These are phyloP conservation scores for Ornithorhynchus anatinus DNA, from an alignment of 2,113 vertebrate species.

Conservation along the genomic window DNA sequence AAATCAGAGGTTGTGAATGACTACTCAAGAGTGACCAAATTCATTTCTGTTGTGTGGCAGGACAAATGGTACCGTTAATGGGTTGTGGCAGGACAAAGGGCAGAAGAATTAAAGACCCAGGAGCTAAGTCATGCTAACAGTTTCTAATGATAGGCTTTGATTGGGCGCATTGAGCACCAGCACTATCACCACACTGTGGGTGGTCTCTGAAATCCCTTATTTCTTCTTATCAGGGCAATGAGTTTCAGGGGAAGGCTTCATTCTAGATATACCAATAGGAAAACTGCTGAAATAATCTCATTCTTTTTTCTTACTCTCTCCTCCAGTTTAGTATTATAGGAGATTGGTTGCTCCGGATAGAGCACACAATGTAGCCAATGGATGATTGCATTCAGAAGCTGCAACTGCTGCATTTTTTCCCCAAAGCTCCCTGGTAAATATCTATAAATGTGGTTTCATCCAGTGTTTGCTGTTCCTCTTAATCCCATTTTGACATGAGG, in stretches of 20 bases:
- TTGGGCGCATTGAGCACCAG: not conserved
- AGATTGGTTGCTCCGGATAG: not conserved
- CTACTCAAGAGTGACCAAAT: conserved; percentile 55
- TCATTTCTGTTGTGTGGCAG: conserved; percentile 41
- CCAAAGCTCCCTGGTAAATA: not conserved
- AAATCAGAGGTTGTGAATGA: conserved; percentile 65
- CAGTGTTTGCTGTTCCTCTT: not conserved
- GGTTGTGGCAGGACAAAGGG: conserved; percentile 53
- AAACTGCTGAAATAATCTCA: not conserved
- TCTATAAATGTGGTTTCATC: not conserved
- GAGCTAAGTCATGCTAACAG: not conserved
- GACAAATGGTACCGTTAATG: conserved; percentile 59
- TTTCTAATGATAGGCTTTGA: conserved; percentile 12
- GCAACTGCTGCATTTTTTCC: not conserved
- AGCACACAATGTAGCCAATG: not conserved
- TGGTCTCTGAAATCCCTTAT: not conserved
- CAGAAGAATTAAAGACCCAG: conserved; percentile 26
- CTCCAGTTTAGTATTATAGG: not conserved
- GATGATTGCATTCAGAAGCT: not conserved
- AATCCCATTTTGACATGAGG: conserved; percentile 7
- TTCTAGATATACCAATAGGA: not conserved
- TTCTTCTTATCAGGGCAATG: not conserved
- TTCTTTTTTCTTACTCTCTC: not conserved
- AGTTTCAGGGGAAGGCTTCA: not conserved
- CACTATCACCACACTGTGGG: not conserved